Evolutionary conservation across 1,140 invertebrate genomes (phyloP), one percentile per base, ranked within the genome.

Genomic region (Zaprionus ghesquierei): DNA sequence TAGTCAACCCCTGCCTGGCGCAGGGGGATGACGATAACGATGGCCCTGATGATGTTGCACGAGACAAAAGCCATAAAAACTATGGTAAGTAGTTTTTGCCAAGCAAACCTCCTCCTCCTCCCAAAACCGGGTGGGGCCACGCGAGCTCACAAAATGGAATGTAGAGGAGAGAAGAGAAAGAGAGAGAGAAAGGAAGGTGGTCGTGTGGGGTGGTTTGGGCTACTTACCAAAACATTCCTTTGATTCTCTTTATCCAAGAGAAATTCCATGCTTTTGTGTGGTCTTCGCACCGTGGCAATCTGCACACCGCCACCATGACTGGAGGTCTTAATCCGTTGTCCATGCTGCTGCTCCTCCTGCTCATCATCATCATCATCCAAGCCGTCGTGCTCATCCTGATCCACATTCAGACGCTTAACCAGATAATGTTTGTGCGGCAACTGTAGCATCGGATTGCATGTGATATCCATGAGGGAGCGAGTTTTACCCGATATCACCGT

Each of bases 191-290:
- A 46, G 8, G 35, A 38, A 3, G 27, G 6, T 2, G 31, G 35
- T 38, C n/a, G n/a, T n/a, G 33, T 8, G 33, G 33, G 13, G 33
- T 35, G 13, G 33, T 50, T 33, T 41, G 51, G 49, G 18, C 18
- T 29, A 93, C 93, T 94, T 86, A 96, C 95, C 95, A 96, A 94
- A 69, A 95, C 94, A 75, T 95, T 94, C 79, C 94, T 95, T 87
- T 96, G 94, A 93, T 97, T 97, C 86, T 97, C 96, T 93, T 97
- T 97, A 93, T 97, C 96, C 87, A 98, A 94, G 82, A 98, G 94
- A 93, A 97, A 98, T 94, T 98, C 97, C 97, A 98, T 97, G 93
- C 96, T 97, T 93, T 97, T 97, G 93, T 96, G 95, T 65, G 96
- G 95, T 75, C 96, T 92, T 65, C 92, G 91, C 75, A 94, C 72